Evolutionary conservation across 1,140 invertebrate species (phyloP).

Genomic region (Tetragonula clypearis): DNA sequence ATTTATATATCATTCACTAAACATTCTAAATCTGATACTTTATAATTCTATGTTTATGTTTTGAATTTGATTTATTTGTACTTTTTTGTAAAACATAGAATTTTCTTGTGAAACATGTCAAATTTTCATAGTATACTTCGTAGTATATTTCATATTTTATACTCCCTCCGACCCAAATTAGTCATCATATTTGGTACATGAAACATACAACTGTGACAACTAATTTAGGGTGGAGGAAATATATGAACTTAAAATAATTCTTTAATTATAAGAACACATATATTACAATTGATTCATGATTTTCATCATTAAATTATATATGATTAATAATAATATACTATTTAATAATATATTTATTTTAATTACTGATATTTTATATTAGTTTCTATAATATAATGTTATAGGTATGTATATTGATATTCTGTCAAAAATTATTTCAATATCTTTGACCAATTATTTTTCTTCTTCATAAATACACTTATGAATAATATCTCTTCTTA

Average conservation of each 20-base stretch:
- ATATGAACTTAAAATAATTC: neutral
- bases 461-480: neutral
- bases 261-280: neutral
- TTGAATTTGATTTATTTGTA: neutral
- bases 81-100: neutral
- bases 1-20: neutral
- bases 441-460: neutral
- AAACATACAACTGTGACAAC: no score
- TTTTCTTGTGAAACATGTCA: no score
- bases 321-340: slow-evolving; percentile 2
- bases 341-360: neutral
- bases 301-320: neutral
- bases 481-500: neutral
- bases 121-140: no score
- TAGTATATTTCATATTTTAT: no score
- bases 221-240: no score
- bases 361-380: neutral
- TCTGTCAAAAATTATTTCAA: neutral
- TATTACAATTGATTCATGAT: neutral
- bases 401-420: neutral
- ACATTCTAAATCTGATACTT: neutral
- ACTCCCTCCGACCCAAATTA: no score
- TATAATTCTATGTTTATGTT: neutral
- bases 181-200: no score
- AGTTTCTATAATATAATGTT: neutral